Evolutionary conservation across 2,888 invertebrate species (phyloP), one percentile per base, ranked within the genome.

Genomic region (Drosophila pseudotalamancana): DNA sequence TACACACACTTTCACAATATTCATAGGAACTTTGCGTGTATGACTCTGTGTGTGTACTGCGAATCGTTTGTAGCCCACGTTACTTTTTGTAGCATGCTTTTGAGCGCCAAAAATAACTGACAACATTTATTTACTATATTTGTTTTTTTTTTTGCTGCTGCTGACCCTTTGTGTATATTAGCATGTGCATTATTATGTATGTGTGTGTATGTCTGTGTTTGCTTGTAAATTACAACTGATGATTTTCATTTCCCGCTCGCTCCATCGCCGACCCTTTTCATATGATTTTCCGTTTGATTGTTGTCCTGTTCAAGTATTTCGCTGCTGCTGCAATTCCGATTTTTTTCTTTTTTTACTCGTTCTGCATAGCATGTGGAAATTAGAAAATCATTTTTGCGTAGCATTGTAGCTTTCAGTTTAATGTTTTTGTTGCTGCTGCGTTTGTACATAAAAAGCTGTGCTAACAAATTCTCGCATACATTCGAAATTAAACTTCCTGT

Each of bases 401-500:
- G 57, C 59, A 68, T 70, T 56, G n/a, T 53, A 61, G 40, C 56
- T 55, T 64, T 35, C 37, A 12, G n/a, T 55, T 48, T 49, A 19
- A 50, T 55, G 18, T 35, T 18, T 62, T 46, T 14, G 16, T 16
- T 49, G 18, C 14, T 16, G 16, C 5, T 40, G 40, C 18, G 34
- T 8, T 50, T 60, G 35, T 6, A 37, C 35, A 56, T 48, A 46
- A 49, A 63, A 72, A 59, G 46, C 60, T 45, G 53, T 25, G 19
- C 50, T 50, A 68, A 54, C 60, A 53, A 48, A 72, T 42, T 35
- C 37, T 14, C 40, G 35, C 45, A 62, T 46, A 73, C 77, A 76
- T 81, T 65, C 53, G 56, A 82, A 82, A 82, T 83, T 67, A 86
- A 86, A 83, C 84, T 86, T 83, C 86, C 81, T 74, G 85, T 68